Base-by-base conservation (phyloP, 2,113 vertebrate species). In the Callipepla squamata region DNA sequence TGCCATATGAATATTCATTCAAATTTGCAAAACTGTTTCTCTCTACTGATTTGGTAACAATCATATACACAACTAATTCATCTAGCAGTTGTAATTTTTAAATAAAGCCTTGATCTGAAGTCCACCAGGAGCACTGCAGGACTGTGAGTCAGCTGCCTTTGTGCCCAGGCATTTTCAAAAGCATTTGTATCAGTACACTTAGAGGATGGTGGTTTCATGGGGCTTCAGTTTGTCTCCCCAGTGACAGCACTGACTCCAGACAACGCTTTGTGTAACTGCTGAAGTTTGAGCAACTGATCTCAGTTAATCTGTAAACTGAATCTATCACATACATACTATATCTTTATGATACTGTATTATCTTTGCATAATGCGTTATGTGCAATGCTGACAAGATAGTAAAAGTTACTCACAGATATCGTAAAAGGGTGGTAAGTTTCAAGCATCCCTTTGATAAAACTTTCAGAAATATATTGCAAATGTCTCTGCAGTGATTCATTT, bases 11-110 rank as follows among this genome's bases (percentile, higher is more conserved):
- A 95, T 96, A 94, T 95, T 94, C 78, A 94, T 95, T 87, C 61
- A 92, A 86, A 75, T 93, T 86, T 78, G 73, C 80, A 94, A n/a
- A 44, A 32, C 50, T 83, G 69, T 90, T 96, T 95, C 79, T 91
- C 84, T 91, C 91, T 87, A 66, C 80, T 94, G 92, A 85, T 66
- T 91, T 90, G 80, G 66, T 80, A 90, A 90, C 76, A 93, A 68
- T 51, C 61, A 34, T 55, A 57, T 38, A 74, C 80, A 72, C 50
- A 89, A 93, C 93, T 80, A 92, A 85, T 85, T 92, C 40, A 81
- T 45, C 89, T 48, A 89, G 79, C 89, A 62, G 5, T 5, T 78
- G 48, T 74, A 69, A 92, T 82, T 93, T 89, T 93, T 47, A 85
- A 90, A 85, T 80, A 82, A 17, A 50, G 73, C 70, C 93, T 87